These are phyloP conservation scores for Hyposoter didymator DNA, from an alignment of 2,888 invertebrate genomes.

Conservation along the genomic window DNA sequence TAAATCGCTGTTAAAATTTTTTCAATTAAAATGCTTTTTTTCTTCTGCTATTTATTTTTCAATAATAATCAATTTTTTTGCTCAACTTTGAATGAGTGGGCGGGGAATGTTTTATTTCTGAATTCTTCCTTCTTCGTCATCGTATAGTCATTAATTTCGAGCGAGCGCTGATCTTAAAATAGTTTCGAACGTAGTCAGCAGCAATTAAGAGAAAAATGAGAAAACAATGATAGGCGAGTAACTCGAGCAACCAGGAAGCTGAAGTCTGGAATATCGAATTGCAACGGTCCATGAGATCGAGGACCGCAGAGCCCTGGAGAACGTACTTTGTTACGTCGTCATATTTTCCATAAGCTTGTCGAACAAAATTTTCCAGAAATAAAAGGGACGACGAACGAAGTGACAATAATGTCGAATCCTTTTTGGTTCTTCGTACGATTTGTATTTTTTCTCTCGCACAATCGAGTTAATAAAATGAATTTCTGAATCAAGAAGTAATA, in stretches of 20 bases:
- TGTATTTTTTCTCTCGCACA: not conserved
- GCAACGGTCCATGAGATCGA: slow-evolving; percentile 17
- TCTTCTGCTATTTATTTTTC: not conserved
- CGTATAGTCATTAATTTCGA: not conserved
- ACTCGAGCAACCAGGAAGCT: slow-evolving; percentile 63
- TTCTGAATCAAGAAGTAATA: not conserved
- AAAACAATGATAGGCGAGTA: slow-evolving; percentile 39
- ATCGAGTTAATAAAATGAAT: not conserved
- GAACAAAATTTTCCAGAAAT: not conserved
- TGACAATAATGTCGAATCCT: not conserved
- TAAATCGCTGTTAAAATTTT: not conserved
- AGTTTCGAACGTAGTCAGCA: not conserved
- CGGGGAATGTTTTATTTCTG: not conserved
- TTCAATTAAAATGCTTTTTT: not conserved
- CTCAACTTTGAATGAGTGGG: not conserved
- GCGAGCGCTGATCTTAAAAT: not conserved
- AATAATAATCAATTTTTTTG: not conserved
- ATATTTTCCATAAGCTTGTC: not conserved
- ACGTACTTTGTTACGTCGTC: slow-evolving; percentile 11
- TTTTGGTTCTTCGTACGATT: not conserved
- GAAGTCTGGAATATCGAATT: slow-evolving; percentile 44
- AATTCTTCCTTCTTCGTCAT: not conserved
- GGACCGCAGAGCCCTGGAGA: slow-evolving; percentile 18
- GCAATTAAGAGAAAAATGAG: slow-evolving; percentile 5
- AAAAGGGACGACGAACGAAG: slow-evolving; percentile 3